phyloP scores from a whole-genome alignment of 2,797 vertebrate species.

The Synaphobranchus kaupii region DNA sequence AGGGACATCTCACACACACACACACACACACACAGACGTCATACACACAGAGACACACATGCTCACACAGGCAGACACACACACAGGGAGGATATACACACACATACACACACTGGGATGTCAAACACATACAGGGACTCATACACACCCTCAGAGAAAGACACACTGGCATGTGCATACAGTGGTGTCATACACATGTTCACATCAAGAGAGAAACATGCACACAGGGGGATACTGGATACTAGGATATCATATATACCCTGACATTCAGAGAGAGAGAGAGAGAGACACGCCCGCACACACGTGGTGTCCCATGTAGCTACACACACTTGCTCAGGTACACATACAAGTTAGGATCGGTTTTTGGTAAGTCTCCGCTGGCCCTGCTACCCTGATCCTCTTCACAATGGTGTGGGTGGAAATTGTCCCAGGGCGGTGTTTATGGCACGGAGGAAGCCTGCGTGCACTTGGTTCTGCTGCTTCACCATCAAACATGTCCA shows the following conservation, averaged over 20 bases:
- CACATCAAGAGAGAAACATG: background rate
- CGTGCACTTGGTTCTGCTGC: background rate
- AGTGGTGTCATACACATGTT: background rate
- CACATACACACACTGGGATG: background rate
- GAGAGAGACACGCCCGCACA: background rate
- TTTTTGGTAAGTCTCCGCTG: background rate
- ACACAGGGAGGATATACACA: background rate
- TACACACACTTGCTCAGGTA: background rate
- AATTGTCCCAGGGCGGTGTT: conserved; percentile 6
- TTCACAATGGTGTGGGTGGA: background rate
- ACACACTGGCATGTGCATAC: background rate
- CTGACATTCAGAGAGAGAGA: background rate
- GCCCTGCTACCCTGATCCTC: background rate
- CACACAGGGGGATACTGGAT: background rate
- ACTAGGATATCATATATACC: background rate
- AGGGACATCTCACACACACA: background rate
- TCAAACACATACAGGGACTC: background rate
- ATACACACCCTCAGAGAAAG: background rate
- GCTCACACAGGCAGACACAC: background rate
- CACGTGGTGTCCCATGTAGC: background rate
- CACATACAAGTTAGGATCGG: background rate
- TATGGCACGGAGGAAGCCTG: background rate
- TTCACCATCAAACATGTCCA: conserved; percentile 20
- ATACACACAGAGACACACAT: background rate
- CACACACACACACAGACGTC: background rate